Conservation (phyloP, 2,797 vertebrate species). For the Loriculus beryllinus region DNA sequence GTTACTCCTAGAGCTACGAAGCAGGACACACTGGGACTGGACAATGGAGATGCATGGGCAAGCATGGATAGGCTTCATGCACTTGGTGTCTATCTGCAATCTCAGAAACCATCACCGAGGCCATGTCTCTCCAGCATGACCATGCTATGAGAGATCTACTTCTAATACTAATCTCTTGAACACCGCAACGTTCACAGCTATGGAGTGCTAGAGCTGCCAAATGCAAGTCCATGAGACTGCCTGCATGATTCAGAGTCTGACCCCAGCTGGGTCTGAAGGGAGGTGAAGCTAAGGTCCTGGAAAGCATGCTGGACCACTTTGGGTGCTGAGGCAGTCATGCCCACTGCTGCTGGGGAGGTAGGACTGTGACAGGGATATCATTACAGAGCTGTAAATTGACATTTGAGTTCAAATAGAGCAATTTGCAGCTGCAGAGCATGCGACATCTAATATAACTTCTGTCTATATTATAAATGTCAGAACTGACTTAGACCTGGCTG, state of each 20-base stretch:
- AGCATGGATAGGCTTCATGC: not conserved
- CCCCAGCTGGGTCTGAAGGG: not conserved
- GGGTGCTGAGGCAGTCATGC: not conserved
- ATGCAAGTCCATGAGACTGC: not conserved
- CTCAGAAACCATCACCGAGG: not conserved
- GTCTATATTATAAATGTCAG: not conserved
- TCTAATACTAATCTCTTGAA: not conserved
- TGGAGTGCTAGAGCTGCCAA: not conserved
- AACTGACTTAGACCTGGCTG: not conserved
- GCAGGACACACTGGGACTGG: not conserved
- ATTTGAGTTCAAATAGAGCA: not conserved
- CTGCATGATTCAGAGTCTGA: not conserved
- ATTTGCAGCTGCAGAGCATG: not conserved
- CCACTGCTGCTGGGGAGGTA: not conserved
- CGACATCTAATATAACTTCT: not conserved
- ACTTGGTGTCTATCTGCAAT: rapidly evolving
- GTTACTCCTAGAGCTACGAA: not conserved
- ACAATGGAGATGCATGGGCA: not conserved
- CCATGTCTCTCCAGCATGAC: not conserved
- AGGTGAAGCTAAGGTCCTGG: not conserved
- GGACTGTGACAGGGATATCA: not conserved
- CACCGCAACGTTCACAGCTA: not conserved
- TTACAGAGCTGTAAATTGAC: not conserved
- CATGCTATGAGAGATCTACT: not conserved
- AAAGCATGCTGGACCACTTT: not conserved